A percentile compares a stretch with the other conserved stretches of the same genome.
These are phyloP conservation scores for Cyclina sinensis DNA, from an alignment of 1,140 invertebrate species.

Conservation along the genomic window DNA sequence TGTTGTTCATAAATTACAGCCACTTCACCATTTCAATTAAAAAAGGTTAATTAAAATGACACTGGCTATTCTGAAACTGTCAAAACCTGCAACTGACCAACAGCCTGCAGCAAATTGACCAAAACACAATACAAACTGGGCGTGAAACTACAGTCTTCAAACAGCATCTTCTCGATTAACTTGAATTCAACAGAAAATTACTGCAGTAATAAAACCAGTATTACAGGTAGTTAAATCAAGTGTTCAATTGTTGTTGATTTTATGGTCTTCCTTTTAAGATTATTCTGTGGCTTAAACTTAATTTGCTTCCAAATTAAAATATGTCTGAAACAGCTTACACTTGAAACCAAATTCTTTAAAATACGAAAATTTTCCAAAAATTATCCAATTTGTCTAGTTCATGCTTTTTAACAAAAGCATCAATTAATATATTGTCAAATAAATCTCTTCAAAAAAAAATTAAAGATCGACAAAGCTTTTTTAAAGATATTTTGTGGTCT, in stretches of 20 bases:
- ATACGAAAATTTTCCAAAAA: too few relatives aligned
- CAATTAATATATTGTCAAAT: too few relatives aligned
- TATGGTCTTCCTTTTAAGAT: not conserved
- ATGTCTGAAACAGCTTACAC: not conserved
- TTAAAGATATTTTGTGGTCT: too few relatives aligned
- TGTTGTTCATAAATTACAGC: too few relatives aligned
- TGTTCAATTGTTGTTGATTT: constrained; percentile 18
- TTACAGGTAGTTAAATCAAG: constrained; percentile 36
- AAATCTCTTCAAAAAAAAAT: too few relatives aligned
- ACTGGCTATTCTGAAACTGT: not conserved
- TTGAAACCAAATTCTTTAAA: too few relatives aligned
- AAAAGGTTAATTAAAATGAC: constrained; percentile 25
- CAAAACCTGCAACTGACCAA: not conserved
- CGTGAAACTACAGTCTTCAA: not conserved
- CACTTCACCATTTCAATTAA: not conserved
- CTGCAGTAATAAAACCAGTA: not conserved
- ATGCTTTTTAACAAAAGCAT: too few relatives aligned
- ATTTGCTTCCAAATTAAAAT: not conserved
- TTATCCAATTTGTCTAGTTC: too few relatives aligned
- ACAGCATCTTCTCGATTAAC: constrained; percentile 16
- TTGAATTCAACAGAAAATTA: constrained; percentile 11
- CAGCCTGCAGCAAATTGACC: not conserved
- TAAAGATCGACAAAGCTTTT: too few relatives aligned
- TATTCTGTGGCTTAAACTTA: not conserved
- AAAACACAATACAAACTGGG: constrained; percentile 13